Evolutionary conservation across 2,888 invertebrate genomes (phyloP).

Genomic region (Lasioglossum figueresi): DNA sequence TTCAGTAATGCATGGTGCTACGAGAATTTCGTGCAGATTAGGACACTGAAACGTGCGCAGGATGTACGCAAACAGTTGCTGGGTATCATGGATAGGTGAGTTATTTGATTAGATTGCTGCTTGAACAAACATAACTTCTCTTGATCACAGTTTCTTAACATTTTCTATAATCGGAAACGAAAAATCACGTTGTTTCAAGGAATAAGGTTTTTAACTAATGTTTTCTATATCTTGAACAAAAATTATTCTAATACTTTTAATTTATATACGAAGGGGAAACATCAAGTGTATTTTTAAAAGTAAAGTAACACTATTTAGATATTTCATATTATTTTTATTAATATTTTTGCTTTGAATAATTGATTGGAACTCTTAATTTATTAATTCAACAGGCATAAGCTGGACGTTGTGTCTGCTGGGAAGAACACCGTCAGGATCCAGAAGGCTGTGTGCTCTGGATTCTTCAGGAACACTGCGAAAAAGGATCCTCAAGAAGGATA

Average conservation of each 20-base stretch:
- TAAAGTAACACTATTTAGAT: neutral
- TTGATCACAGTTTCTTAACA: too few relatives aligned
- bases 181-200: too few relatives aligned
- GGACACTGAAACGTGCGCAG: slow-evolving; percentile 98
- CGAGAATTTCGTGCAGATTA: slow-evolving; percentile 99
- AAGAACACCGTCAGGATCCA: slow-evolving; percentile 98
- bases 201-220: too few relatives aligned
- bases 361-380: too few relatives aligned
- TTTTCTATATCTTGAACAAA: neutral
- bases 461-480: slow-evolving; percentile 99
- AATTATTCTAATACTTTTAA: neutral
- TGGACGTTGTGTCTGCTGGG: slow-evolving; percentile 98
- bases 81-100: slow-evolving; percentile 97
- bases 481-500: slow-evolving; percentile 99
- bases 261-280: neutral
- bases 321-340: neutral
- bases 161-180: too few relatives aligned
- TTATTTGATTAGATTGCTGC: neutral
- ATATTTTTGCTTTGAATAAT: too few relatives aligned
- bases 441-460: slow-evolving; percentile 99
- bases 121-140: neutral
- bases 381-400: slow-evolving; percentile 84
- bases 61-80: slow-evolving; percentile 98
- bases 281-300: neutral
- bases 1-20: slow-evolving; percentile 99